phyloP scores from a whole-genome alignment of 1,140 invertebrate species.

The Drosophila carrolli region DNA sequence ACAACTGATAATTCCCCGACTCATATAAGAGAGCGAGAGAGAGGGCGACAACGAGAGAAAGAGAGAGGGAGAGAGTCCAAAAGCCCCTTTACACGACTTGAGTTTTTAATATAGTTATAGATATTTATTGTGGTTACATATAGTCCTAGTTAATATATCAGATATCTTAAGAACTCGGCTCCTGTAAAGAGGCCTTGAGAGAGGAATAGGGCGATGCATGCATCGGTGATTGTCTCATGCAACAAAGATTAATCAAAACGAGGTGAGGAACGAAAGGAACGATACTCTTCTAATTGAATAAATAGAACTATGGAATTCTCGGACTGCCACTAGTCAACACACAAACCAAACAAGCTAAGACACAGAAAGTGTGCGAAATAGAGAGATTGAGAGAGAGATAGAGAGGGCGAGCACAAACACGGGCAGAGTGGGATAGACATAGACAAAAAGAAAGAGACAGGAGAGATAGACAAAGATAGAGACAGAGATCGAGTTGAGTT shows the following conservation, averaged over 20 bases:
- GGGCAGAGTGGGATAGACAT: slow-evolving; percentile 34
- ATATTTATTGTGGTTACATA: not conserved
- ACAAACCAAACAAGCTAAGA: slow-evolving; percentile 44
- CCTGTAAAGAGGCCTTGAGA: slow-evolving; percentile 6
- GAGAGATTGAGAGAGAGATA: slow-evolving; percentile 10
- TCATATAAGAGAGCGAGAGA: slow-evolving; percentile 9
- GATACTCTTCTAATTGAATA: not conserved
- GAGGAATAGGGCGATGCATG: slow-evolving; percentile 11
- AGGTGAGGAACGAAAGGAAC: too few species aligned
- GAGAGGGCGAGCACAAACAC: slow-evolving; percentile 25
- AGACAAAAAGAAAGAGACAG: slow-evolving; percentile 37
- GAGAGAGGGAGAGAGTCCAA: slow-evolving; percentile 8
- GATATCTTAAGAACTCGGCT: not conserved
- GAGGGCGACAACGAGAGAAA: slow-evolving; percentile 9
- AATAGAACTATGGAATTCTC: not conserved
- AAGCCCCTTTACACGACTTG: not conserved
- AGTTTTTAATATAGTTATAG: not conserved
- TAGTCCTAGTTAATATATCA: not conserved
- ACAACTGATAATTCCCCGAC: slow-evolving; percentile 4
- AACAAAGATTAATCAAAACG: slow-evolving; percentile 23
- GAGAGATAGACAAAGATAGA: slow-evolving; percentile 33
- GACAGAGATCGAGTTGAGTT: slow-evolving; percentile 34
- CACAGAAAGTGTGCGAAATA: slow-evolving; percentile 28
- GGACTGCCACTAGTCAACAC: slow-evolving; percentile 21
- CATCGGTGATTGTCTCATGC: slow-evolving; percentile 21